phyloP scores from a whole-genome alignment of 2,113 vertebrate genomes.

The Gobius niger region DNA sequence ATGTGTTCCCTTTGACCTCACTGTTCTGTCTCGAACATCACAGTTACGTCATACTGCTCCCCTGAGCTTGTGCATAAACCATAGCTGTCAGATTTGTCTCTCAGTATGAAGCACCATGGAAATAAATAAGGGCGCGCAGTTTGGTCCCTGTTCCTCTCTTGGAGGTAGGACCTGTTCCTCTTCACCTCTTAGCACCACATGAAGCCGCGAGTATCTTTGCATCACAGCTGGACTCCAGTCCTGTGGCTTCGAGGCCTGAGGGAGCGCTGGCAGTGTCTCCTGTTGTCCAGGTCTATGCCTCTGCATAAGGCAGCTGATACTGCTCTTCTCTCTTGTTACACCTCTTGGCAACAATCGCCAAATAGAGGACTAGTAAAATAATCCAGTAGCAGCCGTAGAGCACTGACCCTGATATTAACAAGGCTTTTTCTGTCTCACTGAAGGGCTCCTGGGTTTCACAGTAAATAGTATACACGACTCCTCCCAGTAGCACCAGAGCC shows the following conservation, averaged over 20 bases:
- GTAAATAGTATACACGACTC: slow-evolving; percentile 92
- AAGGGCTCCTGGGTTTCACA: slow-evolving; percentile 90
- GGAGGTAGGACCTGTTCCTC: slow-evolving; percentile 13
- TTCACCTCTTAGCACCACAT: slow-evolving; percentile 55
- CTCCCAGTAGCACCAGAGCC: slow-evolving; percentile 89
- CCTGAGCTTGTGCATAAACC: slow-evolving; percentile 9
- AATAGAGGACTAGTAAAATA: slow-evolving; percentile 88
- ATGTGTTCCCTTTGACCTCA: neutral
- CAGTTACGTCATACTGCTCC: slow-evolving; percentile 16
- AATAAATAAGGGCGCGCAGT: slow-evolving; percentile 10
- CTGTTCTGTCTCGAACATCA: neutral
- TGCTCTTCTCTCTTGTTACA: slow-evolving; percentile 92
- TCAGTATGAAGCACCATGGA: slow-evolving; percentile 48
- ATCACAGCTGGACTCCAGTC: slow-evolving; percentile 24
- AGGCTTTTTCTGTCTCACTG: slow-evolving; percentile 88
- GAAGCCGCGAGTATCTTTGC: slow-evolving; percentile 21
- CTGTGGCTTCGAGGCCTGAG: slow-evolving; percentile 7
- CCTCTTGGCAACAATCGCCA: slow-evolving; percentile 89
- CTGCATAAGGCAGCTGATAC: slow-evolving; percentile 83
- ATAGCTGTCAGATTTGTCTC: slow-evolving; percentile 24
- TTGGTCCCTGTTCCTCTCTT: slow-evolving; percentile 9
- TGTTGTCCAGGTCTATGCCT: slow-evolving; percentile 74
- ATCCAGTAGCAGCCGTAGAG: slow-evolving; percentile 97
- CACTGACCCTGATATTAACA: slow-evolving; percentile 85
- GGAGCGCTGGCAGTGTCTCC: slow-evolving; percentile 4